phyloP scores from a whole-genome alignment of 2,113 vertebrate species.

The Zonotrichia leucophrys region DNA sequence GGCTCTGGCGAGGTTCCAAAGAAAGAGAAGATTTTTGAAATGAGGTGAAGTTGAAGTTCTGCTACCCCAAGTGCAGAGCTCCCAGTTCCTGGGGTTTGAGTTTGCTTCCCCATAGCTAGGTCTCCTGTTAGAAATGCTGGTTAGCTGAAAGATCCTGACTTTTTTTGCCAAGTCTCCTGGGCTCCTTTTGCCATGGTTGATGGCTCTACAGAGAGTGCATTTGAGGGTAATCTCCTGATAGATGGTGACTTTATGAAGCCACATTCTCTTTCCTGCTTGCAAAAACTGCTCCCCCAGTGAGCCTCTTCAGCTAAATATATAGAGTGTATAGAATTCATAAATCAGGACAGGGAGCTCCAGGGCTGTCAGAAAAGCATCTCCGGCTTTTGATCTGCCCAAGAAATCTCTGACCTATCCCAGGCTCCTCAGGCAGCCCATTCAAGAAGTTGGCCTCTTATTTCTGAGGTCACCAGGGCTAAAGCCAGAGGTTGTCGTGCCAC shows the following conservation, averaged over 20 bases:
- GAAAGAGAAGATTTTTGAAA: neutral
- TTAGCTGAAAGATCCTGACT: neutral
- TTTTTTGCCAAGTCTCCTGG: neutral
- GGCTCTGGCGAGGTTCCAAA: neutral
- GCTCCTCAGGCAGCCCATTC: conserved; percentile 18
- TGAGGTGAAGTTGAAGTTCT: neutral
- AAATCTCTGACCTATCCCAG: conserved; percentile 65
- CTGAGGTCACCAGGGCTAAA: neutral
- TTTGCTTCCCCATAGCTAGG: accelerated
- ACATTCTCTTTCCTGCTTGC: neutral
- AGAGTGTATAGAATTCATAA: conserved; percentile 32
- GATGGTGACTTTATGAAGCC: neutral
- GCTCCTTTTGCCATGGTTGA: neutral
- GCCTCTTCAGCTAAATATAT: conserved; percentile 39
- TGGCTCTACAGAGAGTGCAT: neutral
- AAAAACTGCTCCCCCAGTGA: conserved; percentile 17
- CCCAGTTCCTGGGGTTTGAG: neutral
- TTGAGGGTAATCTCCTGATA: neutral
- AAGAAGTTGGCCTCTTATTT: neutral
- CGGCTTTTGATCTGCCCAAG: conserved; percentile 57
- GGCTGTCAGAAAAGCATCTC: conserved; percentile 63
- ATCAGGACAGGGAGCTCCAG: conserved; percentile 30
- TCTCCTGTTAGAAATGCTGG: neutral
- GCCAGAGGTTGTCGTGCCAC: neutral
- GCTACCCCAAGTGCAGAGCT: neutral